Evolutionary conservation across 1,140 invertebrate genomes (phyloP), one percentile per base, ranked within the genome.

Genomic region (Paraescarpia echinospica): DNA sequence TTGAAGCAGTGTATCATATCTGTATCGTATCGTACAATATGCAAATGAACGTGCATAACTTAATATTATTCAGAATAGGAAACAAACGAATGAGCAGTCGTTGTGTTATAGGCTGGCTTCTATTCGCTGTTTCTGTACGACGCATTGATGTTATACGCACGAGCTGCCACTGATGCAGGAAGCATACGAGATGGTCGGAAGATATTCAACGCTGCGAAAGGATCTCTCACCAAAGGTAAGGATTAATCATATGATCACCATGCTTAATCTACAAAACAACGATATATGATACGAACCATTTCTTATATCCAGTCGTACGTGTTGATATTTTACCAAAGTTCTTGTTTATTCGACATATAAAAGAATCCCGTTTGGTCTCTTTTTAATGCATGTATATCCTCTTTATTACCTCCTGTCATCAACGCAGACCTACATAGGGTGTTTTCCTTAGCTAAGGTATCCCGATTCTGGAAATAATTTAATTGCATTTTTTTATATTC

Each of bases 61-160:
- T 77, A 18, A 27, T 77, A 77, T 77, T 77, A 77, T 18, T 77
- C 59, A 77, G 27, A 77, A 77, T 77, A 77, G 27, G 59, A 77
- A 77, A 77, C 41, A 41, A 77, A 12, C 59, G 59, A 77, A 2
- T 77, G 59, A 77, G 22, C 14, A 77, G 59, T 77, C 14, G 2
- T 77, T 27, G 22, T 77, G 8, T 51, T 77, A 4, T 33, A 93
- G 92, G 33, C 90, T 12, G 92, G 59, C 14, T 91, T 93, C 92
- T 93, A 93, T 34, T 91, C 90, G 33, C 51, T 93, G 35, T 93
- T 93, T 48, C n/a, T 93, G 34, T 93, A 91, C 33, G 92, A 93
- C 51, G 92, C 92, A 12, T 41, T 93, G 89, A 18, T 27, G n/a
- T 33, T 91, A 8, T 93, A 91, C 59, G 89, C 92, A 31, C 34